Percentiles rank a stretch among this genome's conserved stretches.
These are phyloP conservation scores for Muscicapa adusta DNA, from an alignment of 2,113 vertebrate species.

Conservation along the genomic window DNA sequence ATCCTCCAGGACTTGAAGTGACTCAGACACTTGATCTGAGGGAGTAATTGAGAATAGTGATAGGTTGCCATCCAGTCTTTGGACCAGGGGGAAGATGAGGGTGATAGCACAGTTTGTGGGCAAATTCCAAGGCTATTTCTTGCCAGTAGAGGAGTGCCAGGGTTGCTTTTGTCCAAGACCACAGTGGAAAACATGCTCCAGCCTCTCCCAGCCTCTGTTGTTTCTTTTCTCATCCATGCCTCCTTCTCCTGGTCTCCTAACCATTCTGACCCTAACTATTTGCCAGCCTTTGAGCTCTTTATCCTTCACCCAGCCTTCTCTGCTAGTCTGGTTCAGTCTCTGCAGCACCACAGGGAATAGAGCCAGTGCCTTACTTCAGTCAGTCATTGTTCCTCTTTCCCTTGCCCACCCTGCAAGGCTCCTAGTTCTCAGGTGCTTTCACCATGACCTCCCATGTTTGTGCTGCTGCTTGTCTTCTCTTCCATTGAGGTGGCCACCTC, in stretches of 20 bases:
- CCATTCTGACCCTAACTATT: not conserved
- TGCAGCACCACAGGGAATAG: not conserved
- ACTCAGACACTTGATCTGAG: conserved; percentile 12
- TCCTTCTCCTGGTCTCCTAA: not conserved
- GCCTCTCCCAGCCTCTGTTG: not conserved
- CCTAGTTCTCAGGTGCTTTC: not conserved
- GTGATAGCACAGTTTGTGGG: not conserved
- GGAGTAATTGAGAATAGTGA: not conserved
- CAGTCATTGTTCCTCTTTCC: not conserved
- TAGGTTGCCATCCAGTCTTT: conserved; percentile 3
- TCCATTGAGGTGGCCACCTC: not conserved
- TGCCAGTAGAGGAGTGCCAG: not conserved
- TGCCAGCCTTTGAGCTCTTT: not conserved
- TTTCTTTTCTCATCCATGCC: not conserved
- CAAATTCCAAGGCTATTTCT: not conserved
- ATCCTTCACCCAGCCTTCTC: not conserved
- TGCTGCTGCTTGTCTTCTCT: not conserved
- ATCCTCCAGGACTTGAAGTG: not conserved
- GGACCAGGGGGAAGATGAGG: not conserved
- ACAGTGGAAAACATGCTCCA: not conserved
- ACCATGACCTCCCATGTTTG: not conserved
- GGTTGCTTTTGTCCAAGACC: not conserved
- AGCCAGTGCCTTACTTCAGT: not conserved
- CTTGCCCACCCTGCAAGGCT: not conserved
- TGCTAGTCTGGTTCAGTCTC: not conserved